These are phyloP conservation scores for Trochalopteron elliotii DNA, from an alignment of 2,113 vertebrate genomes.

Conservation along the genomic window DNA sequence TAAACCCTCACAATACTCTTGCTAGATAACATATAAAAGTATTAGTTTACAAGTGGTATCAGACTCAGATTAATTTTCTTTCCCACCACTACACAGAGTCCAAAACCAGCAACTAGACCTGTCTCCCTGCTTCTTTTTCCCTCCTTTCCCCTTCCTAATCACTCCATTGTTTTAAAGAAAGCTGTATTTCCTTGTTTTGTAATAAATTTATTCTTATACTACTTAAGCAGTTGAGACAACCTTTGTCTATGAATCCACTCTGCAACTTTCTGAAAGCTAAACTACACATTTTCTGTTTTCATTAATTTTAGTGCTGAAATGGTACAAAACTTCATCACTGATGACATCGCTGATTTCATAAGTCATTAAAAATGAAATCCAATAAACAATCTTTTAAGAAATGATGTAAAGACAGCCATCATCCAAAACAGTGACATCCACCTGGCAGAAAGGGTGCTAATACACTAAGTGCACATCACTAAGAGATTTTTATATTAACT, in stretches of 20 bases:
- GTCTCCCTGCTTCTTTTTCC: not conserved
- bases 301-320: not conserved
- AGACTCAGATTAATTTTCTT: not conserved
- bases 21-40: not conserved
- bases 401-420: not conserved
- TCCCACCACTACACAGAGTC: not conserved
- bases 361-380: not conserved
- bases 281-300: not conserved
- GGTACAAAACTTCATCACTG: not conserved
- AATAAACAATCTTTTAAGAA: not conserved
- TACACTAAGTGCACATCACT: not conserved
- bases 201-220: not conserved
- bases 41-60: not conserved
- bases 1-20: not conserved
- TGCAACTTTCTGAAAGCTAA: not conserved
- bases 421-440: not conserved
- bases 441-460: not conserved
- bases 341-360: not conserved
- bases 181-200: not conserved
- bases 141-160: not conserved
- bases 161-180: not conserved
- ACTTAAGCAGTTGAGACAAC: not conserved
- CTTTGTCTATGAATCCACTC: not conserved
- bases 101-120: not conserved
- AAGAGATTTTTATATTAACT: not conserved